Evolutionary conservation across 2,113 vertebrate species (phyloP).

Genomic region (Pipa parva): DNA sequence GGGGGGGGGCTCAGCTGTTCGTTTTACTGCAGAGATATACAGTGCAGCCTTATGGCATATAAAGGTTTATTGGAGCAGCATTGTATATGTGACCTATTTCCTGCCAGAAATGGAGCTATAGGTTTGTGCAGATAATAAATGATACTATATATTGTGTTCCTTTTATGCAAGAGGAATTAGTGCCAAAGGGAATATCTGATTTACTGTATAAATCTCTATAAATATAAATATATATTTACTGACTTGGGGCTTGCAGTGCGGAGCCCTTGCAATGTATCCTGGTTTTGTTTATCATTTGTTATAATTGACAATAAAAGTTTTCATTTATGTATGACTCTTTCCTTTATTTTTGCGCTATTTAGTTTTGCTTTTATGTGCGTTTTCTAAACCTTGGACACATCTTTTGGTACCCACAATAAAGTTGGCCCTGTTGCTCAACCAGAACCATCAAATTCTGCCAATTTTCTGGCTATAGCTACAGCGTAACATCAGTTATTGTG

Average conservation of each 20-base stretch:
- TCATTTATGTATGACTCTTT: slow-evolving; percentile 24
- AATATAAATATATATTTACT: slow-evolving; percentile 36
- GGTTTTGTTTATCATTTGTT: slow-evolving; percentile 29
- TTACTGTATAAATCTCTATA: slow-evolving; percentile 40
- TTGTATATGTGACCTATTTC: not conserved
- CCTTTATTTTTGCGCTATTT: not conserved
- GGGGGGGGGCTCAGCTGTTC: too few species aligned
- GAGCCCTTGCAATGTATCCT: slow-evolving; percentile 32
- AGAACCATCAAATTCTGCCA: too few species aligned
- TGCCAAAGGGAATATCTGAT: slow-evolving; percentile 38
- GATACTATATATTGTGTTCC: slow-evolving; percentile 13
- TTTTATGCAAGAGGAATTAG: slow-evolving; percentile 15
- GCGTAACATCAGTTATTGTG: too few species aligned
- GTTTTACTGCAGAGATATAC: too few species aligned
- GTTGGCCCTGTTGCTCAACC: too few species aligned
- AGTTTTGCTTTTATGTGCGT: too few species aligned
- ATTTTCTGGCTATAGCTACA: too few species aligned
- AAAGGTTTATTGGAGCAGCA: too few species aligned
- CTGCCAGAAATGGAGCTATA: slow-evolving; percentile 7
- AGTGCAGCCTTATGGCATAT: too few species aligned
- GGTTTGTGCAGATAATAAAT: slow-evolving; percentile 7
- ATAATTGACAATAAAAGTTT: slow-evolving; percentile 38
- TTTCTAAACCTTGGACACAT: too few species aligned
- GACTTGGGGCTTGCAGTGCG: slow-evolving; percentile 39
- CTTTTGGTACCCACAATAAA: too few species aligned